Percentiles rank a stretch among this genome's conserved stretches.
phyloP scores from a whole-genome alignment of 1,140 invertebrate species.

The Drosophila kanapiae region DNA sequence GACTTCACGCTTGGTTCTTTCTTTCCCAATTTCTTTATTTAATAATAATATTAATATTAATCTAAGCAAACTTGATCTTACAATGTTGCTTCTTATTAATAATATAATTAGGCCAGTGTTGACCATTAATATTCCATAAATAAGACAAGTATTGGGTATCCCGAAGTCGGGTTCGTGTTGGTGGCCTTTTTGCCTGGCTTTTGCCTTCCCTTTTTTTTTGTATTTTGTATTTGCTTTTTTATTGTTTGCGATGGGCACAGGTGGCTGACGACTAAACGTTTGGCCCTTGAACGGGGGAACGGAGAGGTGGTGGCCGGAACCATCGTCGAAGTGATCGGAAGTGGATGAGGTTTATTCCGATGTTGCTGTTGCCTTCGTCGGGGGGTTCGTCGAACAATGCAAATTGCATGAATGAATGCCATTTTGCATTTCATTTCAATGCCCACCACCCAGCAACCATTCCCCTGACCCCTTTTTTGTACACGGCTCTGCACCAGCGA shows the following conservation, averaged over 20 bases:
- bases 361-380: constrained; percentile 7
- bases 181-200: background rate
- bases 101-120: no score
- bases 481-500: constrained; percentile 1
- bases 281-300: background rate
- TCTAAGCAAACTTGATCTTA: no score
- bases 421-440: constrained; percentile 81
- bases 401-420: constrained; percentile 83
- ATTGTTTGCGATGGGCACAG: constrained; percentile 42
- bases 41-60: no score
- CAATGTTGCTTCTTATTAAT: no score
- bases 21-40: no score
- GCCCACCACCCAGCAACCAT: constrained; percentile 13
- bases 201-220: background rate
- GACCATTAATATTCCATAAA: background rate
- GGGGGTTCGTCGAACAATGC: constrained; percentile 65
- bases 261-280: constrained; percentile 38
- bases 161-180: background rate
- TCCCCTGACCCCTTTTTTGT: constrained; percentile 1
- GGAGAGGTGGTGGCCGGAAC: background rate
- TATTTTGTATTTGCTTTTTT: constrained; percentile 8
- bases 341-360: constrained; percentile 25
- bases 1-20: no score
- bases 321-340: constrained; percentile 30
- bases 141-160: background rate